Evolutionary conservation across 92 coral and sea anemone species (phyloP).

Genomic region (Epizoanthus ramosus): DNA sequence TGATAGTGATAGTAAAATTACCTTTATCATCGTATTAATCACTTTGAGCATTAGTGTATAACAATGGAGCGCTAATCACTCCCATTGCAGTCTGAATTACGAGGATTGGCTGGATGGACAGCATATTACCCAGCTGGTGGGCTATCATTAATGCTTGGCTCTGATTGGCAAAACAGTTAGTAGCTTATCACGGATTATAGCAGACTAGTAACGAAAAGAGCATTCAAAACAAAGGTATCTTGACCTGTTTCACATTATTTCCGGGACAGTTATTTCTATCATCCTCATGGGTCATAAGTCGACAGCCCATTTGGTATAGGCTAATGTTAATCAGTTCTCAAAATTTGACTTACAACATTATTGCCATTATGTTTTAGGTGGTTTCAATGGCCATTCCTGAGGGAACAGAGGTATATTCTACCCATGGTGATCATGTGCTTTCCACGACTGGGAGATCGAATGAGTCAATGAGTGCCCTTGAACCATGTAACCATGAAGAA

Average conservation of each 20-base stretch:
- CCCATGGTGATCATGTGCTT: not conserved
- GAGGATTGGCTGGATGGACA: too few species aligned
- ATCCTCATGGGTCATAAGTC: not conserved
- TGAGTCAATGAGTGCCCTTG: not conserved
- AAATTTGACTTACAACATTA: not conserved
- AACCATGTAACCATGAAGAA: slow-evolving; percentile 32
- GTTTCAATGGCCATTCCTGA: slow-evolving; percentile 21
- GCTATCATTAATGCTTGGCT: slow-evolving; percentile 7
- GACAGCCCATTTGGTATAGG: not conserved
- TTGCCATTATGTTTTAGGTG: slow-evolving; percentile 4
- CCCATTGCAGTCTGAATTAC: too few species aligned
- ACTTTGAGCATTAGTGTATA: slow-evolving; percentile 36
- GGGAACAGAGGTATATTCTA: slow-evolving; percentile 34
- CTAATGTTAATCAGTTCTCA: not conserved
- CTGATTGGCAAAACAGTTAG: slow-evolving; percentile 9
- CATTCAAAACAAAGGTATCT: not conserved
- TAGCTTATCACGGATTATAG: slow-evolving; percentile 8
- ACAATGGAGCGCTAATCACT: too few species aligned
- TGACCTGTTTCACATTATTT: too few species aligned
- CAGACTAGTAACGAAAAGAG: not conserved
- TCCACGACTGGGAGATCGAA: not conserved
- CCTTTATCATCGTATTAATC: too few species aligned
- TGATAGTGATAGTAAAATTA: too few species aligned
- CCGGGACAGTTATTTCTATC: slow-evolving; percentile 8
- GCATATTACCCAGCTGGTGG: too few species aligned